These are phyloP conservation scores for Tetrapedia diversipes DNA, from an alignment of 2,888 invertebrate genomes.

Conservation along the genomic window DNA sequence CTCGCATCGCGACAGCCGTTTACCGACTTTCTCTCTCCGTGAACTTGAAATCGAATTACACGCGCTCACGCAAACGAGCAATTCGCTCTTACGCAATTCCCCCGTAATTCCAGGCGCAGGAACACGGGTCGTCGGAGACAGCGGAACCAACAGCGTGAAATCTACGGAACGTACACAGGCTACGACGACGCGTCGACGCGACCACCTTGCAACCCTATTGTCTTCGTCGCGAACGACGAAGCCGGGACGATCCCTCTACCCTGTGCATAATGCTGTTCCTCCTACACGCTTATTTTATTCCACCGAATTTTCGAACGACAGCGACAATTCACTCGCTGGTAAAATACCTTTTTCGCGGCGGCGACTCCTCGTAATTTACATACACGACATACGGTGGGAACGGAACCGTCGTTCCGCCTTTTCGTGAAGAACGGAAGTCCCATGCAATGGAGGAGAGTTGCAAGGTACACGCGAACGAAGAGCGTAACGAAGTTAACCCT, in stretches of 20 bases:
- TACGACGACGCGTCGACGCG: background rate
- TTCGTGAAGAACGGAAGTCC: no score
- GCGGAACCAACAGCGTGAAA: slow-evolving; percentile 44
- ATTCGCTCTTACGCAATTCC: slow-evolving; percentile 64
- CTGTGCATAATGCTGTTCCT: no score
- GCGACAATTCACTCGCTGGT: background rate
- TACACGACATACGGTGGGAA: background rate
- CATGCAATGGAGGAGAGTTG: no score
- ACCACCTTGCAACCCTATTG: slow-evolving; percentile 22
- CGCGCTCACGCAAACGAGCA: slow-evolving; percentile 63
- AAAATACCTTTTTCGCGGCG: no score
- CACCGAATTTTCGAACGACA: background rate
- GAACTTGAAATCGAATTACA: slow-evolving; percentile 73
- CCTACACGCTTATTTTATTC: no score
- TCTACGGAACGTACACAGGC: slow-evolving; percentile 1
- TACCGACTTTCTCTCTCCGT: slow-evolving; percentile 67
- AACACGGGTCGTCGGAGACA: slow-evolving; percentile 9
- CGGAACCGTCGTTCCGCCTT: no score
- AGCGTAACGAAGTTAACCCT: slow-evolving; percentile 42
- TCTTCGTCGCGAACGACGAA: slow-evolving; percentile 19
- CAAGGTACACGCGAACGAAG: background rate
- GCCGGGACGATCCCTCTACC: no score
- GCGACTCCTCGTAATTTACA: background rate
- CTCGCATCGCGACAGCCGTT: slow-evolving; percentile 23
- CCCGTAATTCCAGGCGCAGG: slow-evolving; percentile 42